Evolutionary conservation across 2,888 invertebrate species (phyloP).

Genomic region (Agrochola litura): DNA sequence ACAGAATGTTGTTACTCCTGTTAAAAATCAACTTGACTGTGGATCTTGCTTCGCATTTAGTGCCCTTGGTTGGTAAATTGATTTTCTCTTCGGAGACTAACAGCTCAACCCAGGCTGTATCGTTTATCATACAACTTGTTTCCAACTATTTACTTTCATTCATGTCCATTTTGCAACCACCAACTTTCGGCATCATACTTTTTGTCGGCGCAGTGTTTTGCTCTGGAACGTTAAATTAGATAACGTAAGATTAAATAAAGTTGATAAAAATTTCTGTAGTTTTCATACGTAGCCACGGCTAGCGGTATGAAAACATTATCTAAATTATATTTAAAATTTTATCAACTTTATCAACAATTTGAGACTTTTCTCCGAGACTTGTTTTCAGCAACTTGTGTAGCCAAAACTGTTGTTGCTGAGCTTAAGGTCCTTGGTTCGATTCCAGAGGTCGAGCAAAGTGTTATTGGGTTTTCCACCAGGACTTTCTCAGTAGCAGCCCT

Average conservation of each 20-base stretch:
- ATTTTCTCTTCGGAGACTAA: neutral
- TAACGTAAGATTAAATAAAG: too few species aligned
- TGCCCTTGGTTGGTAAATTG: conserved; percentile 53
- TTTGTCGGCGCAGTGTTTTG: neutral
- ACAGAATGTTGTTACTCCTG: conserved; percentile 93
- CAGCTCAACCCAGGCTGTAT: too few species aligned
- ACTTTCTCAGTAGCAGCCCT: too few species aligned
- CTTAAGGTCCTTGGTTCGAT: too few species aligned
- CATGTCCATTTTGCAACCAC: neutral
- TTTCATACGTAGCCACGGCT: too few species aligned
- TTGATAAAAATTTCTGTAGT: too few species aligned
- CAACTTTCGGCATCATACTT: neutral
- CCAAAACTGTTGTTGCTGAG: neutral
- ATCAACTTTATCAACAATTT: neutral
- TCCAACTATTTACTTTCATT: neutral
- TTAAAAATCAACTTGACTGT: conserved; percentile 95
- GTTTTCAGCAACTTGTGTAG: too few species aligned
- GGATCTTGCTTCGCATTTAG: conserved; percentile 94
- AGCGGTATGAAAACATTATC: neutral
- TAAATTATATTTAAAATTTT: neutral
- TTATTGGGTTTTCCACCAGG: too few species aligned
- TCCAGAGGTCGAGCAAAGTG: too few species aligned
- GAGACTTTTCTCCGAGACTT: neutral
- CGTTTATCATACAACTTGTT: neutral
- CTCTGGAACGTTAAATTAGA: neutral